A percentile compares a stretch with the other conserved stretches of the same genome.
These are phyloP conservation scores for Drosophila conformis DNA, from an alignment of 2,888 invertebrate species.

Conservation along the genomic window DNA sequence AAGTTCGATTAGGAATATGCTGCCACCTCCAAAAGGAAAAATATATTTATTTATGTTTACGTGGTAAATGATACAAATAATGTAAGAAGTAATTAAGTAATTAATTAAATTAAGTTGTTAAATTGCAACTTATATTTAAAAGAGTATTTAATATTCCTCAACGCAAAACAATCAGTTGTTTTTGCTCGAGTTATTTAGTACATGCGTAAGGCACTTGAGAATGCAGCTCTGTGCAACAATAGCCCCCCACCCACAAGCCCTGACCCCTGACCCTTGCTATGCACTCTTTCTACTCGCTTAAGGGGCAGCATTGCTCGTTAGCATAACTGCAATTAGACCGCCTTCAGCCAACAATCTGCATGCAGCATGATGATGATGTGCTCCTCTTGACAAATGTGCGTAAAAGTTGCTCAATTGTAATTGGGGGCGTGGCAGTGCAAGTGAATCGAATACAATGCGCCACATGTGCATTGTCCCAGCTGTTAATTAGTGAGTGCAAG, in stretches of 20 bases:
- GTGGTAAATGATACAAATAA: background rate
- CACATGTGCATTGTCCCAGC: conserved; percentile 43
- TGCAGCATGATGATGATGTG: conserved; percentile 4
- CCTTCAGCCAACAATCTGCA: conserved; percentile 4
- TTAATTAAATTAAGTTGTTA: background rate
- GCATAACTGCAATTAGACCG: conserved; percentile 74
- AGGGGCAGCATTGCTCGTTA: conserved; percentile 60
- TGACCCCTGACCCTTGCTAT: background rate
- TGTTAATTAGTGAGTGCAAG: conserved; percentile 45
- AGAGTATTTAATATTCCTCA: conserved; percentile 13
- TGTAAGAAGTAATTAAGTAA: too few species aligned
- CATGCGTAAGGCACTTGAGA: conserved; percentile 69
- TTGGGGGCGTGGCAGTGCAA: conserved; percentile 46
- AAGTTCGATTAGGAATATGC: background rate
- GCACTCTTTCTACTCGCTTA: conserved; percentile 29
- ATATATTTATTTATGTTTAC: background rate
- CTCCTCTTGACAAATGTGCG: conserved; percentile 77
- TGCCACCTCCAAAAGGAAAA: background rate
- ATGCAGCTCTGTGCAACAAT: conserved; percentile 36
- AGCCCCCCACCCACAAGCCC: background rate
- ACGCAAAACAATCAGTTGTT: background rate
- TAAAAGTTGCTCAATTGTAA: conserved; percentile 74
- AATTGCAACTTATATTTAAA: background rate
- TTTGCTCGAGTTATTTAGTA: conserved; percentile 6
- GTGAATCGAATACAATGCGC: conserved; percentile 24